Evolutionary conservation across 2,797 vertebrate species (phyloP), one percentile per base, ranked within the genome.

Genomic region (Odontamblyopus rebecca): DNA sequence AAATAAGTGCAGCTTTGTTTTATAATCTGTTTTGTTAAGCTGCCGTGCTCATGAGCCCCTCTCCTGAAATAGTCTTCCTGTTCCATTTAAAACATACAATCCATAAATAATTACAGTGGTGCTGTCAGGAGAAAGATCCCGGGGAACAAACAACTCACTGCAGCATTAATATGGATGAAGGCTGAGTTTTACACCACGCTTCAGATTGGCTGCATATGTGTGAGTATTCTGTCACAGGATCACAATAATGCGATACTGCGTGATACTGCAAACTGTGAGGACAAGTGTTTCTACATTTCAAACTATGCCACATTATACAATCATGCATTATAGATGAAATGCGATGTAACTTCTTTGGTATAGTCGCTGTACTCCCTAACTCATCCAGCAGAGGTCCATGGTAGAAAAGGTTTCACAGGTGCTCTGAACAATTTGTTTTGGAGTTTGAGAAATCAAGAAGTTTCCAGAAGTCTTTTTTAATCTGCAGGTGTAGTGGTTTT

Each of bases 21-120:
- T 70, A 68, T 77, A 81, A 84, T 88, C 78, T 88, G 87, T 82
- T 86, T 88, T 84, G 69, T 84, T 85, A 74, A 83, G 79, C 77
- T 79, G 72, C 73, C 70, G 65, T 12, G 71, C 79, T 86, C 68
- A 63, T 80, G 80, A 77, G 73, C 68, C 70, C 69, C 72, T 23
- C 83, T 61, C 82, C 76, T 88, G 80, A 87, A 90, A 88, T 85
- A 85, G 82, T 82, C 79, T 80, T 86, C 84, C 81, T 83, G 83
- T 84, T 90, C 80, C 73, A 88, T 75, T 85, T 83, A 72, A 82
- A 82, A 81, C 74, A 82, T 70, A 67, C 53, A 78, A 76, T 69
- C 61, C 77, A 88, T 86, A 79, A 85, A 86, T 86, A 84, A 89
- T 86, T 82, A 73, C 76, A 82, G 82, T 81, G 82, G 73, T 83